A percentile compares a stretch with the other conserved stretches of the same genome.
Conservation (phyloP, 2,888 invertebrate genomes). For the Stramonita haemastoma region DNA sequence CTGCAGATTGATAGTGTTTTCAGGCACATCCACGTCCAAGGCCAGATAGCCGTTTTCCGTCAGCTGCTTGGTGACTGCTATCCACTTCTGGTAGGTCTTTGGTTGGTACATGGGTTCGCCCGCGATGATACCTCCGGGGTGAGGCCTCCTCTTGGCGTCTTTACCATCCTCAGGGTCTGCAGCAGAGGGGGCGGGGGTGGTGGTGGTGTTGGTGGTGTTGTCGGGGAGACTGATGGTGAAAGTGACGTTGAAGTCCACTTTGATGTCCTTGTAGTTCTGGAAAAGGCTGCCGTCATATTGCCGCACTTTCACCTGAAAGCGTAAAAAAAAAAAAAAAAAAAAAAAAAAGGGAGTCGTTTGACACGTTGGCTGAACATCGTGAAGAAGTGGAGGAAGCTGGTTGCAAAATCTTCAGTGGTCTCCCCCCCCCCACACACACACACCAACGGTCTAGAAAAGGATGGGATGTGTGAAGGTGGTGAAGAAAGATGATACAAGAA, state of each 20-base stretch:
- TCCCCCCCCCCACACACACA: too few relatives aligned
- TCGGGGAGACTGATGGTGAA: background rate
- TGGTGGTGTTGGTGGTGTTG: background rate
- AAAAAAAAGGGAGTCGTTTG: background rate
- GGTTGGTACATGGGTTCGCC: background rate
- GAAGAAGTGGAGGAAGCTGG: too few relatives aligned
- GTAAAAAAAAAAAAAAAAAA: background rate
- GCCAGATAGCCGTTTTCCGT: slow-evolving; percentile 60
- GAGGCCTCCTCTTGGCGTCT: too few relatives aligned
- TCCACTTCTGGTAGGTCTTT: background rate
- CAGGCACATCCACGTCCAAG: slow-evolving; percentile 58
- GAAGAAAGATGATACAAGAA: too few relatives aligned
- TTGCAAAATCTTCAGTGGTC: too few relatives aligned
- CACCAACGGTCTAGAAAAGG: too few relatives aligned
- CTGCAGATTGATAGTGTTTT: slow-evolving; percentile 55
- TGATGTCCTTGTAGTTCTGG: slow-evolving; percentile 27
- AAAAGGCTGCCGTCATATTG: slow-evolving; percentile 27
- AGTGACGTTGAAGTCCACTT: slow-evolving; percentile 13
- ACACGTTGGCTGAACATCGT: too few relatives aligned
- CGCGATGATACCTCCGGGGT: background rate
- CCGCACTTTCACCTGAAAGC: background rate
- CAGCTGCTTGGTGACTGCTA: slow-evolving; percentile 47
- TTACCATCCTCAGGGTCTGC: background rate
- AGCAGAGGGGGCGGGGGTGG: background rate
- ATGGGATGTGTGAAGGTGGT: too few relatives aligned